These are phyloP conservation scores for Oncorhynchus tshawytscha DNA, from an alignment of 2,113 vertebrate genomes.

Conservation along the genomic window DNA sequence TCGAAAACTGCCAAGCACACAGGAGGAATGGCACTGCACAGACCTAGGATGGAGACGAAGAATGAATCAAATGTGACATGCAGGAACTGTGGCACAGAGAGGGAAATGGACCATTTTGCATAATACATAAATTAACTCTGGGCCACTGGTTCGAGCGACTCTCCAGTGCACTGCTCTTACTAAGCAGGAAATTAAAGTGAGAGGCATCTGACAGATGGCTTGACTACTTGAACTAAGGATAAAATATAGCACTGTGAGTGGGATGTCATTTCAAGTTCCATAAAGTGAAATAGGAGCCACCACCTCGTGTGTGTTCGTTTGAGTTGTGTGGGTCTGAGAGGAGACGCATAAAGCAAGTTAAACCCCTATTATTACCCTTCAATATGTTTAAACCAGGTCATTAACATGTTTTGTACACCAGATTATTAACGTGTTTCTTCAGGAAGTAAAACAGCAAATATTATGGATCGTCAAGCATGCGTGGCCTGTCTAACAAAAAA, in stretches of 20 bases:
- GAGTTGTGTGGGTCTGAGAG: background rate
- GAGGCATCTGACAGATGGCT: conserved; percentile 44
- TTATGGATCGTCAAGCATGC: too few species aligned
- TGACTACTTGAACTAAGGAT: conserved; percentile 29
- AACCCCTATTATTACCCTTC: background rate
- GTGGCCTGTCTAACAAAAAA: too few species aligned
- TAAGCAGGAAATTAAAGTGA: conserved; percentile 57
- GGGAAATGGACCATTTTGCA: conserved; percentile 48
- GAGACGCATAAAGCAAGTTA: background rate
- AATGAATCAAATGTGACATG: conserved; percentile 52
- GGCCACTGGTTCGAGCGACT: conserved; percentile 37
- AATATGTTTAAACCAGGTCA: conserved; percentile 1
- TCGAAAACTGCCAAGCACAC: conserved; percentile 34
- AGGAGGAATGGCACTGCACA: conserved; percentile 27
- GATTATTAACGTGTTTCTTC: too few species aligned
- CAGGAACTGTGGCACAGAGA: conserved; percentile 32
- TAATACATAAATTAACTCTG: conserved; percentile 59
- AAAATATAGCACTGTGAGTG: conserved; percentile 28
- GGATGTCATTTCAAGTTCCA: conserved; percentile 16
- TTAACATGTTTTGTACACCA: too few species aligned
- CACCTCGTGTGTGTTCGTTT: background rate
- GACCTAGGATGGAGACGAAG: conserved; percentile 19
- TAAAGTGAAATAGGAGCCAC: conserved; percentile 9
- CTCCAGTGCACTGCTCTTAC: conserved; percentile 25
- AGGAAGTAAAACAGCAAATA: too few species aligned